Base-by-base conservation (phyloP, 2,888 invertebrate species). In the Melikaiella ostensackeni region DNA sequence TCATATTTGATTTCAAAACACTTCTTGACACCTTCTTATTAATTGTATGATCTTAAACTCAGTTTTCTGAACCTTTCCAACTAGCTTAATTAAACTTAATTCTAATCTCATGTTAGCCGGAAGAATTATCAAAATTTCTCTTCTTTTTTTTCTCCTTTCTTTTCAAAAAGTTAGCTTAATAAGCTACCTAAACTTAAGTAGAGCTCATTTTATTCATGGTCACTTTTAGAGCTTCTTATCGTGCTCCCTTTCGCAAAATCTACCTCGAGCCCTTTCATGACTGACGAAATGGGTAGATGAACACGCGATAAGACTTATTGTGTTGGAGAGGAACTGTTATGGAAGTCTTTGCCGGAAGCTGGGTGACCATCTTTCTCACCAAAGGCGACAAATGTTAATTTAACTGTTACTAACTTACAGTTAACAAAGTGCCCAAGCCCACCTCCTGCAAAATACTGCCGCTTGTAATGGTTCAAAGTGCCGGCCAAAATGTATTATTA, bases 351-450 rank as follows among this genome's bases (percentile, higher is more conserved):
- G 50, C 46, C 50, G 30, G 50, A n/a, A 33, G 24, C 30, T 46
- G 9, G 7, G 30, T 13, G 50, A 9, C 19, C 2, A 9, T n/a
- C 9, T 0, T n/a, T 50, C 50, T n/a, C 27, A 50, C 30, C 19
- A 70, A 50, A 21, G n/a, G 50, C 46, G 70, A 70, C 70, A 70
- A 30, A 70, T 70, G 70, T 70, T 70, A 70, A 70, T 70, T 70
- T 50, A 50, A 70, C 30, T 70, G 70, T 70, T 70, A 24, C 46
- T 46, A 50, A 70, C 27, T 50, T 70, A 46, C 27, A 30, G 46
- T 30, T 70, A 70, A 70, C 50, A 50, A 50, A 70, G 70, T 70
- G 70, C 50, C 46, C 6, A 8, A 19, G n/a, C n/a, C 9, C 50
- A 50, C 50, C 50, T n/a, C 33, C 30, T n/a, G 50, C 50, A 50